These are phyloP conservation scores for Uropetala carovei DNA, from an alignment of 2,888 invertebrate genomes.

Conservation along the genomic window DNA sequence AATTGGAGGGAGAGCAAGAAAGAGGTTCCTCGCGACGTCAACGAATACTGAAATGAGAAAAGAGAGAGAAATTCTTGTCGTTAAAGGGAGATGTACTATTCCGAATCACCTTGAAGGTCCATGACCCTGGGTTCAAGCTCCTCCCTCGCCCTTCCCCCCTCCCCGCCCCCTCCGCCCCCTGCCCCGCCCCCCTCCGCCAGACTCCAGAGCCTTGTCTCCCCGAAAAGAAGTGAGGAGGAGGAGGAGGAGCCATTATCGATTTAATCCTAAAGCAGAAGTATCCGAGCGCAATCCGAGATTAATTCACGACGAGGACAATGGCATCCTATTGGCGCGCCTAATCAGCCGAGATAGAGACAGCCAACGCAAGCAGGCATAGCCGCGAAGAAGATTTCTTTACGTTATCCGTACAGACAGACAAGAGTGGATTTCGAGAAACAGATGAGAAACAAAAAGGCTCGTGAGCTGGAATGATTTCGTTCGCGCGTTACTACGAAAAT, in stretches of 20 bases:
- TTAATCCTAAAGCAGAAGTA: slow-evolving; percentile 25
- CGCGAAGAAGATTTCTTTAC: too few species aligned
- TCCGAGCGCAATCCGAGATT: neutral
- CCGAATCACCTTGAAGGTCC: slow-evolving; percentile 42
- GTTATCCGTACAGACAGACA: too few species aligned
- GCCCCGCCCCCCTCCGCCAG: neutral
- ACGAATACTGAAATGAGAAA: too few species aligned
- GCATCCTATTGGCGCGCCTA: neutral
- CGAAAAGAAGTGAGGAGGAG: neutral
- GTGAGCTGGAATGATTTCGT: too few species aligned
- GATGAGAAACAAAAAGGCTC: too few species aligned
- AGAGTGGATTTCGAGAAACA: too few species aligned
- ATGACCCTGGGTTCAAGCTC: slow-evolving; percentile 54
- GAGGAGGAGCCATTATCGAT: slow-evolving; percentile 17
- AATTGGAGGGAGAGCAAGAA: too few species aligned
- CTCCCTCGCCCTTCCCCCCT: neutral
- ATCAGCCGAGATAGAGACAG: neutral
- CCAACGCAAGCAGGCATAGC: too few species aligned
- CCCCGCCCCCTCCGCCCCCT: neutral
- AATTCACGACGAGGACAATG: neutral
- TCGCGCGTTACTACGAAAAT: too few species aligned
- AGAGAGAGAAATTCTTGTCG: too few species aligned
- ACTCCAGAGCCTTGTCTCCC: neutral
- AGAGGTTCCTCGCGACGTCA: too few species aligned
- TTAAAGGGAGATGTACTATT: slow-evolving; percentile 36